Conservation (phyloP, 64 coral and sea anemone genomes). For the Stylophora pistillata region DNA sequence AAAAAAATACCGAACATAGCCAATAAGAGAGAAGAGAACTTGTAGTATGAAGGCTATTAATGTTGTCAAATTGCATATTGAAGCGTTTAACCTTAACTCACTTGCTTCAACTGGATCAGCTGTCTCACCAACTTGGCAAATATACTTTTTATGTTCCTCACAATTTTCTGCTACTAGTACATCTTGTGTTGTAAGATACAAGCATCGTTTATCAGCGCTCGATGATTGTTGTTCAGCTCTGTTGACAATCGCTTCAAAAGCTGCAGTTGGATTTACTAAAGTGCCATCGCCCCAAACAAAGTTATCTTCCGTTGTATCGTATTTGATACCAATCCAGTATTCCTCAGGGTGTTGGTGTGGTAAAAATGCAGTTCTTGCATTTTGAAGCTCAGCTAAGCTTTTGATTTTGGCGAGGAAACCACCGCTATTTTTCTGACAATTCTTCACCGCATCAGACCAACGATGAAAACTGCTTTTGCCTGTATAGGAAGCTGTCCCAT, state of each 20-base stretch:
- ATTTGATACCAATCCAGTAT: conserved; percentile 22
- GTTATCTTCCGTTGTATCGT: not conserved
- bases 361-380: not conserved
- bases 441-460: not conserved
- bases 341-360: not conserved
- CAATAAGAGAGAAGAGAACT: not conserved
- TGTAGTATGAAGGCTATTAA: too few relatives aligned
- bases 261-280: not conserved
- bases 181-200: not conserved
- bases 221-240: not conserved
- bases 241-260: conserved; percentile 13
- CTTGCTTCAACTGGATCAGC: not conserved
- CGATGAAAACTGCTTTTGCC: not conserved
- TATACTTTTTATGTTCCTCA: not conserved
- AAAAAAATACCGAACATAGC: too few relatives aligned
- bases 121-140: not conserved
- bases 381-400: not conserved
- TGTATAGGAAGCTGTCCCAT: not conserved
- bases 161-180: not conserved
- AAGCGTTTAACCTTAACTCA: too few relatives aligned
- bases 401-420: not conserved
- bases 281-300: conserved; percentile 29
- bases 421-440: not conserved
- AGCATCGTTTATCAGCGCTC: not conserved
- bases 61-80: too few relatives aligned